Conservation (phyloP, 2,888 invertebrate species). For the Diachrysia chrysitis region DNA sequence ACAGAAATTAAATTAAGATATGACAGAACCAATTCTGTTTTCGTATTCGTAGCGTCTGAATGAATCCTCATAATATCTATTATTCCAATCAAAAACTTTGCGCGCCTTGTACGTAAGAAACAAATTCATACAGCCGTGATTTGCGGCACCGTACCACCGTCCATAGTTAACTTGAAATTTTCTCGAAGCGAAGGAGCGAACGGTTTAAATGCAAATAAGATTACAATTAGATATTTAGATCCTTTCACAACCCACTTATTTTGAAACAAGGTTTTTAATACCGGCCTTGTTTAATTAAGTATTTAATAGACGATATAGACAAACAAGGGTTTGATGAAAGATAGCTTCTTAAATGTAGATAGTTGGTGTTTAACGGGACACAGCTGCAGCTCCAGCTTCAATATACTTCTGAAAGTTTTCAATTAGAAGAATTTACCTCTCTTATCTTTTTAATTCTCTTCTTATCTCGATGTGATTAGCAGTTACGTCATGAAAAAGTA, state of each 20-base stretch:
- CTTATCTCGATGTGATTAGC: not conserved
- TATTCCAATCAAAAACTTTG: conserved; percentile 59
- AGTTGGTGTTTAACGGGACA: not conserved
- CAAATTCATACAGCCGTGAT: conserved; percentile 63
- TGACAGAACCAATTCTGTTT: conserved; percentile 26
- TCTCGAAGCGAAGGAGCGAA: conserved; percentile 63
- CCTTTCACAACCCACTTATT: conserved; percentile 70
- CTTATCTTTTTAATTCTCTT: not conserved
- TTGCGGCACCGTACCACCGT: conserved; percentile 52
- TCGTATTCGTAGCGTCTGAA: conserved; percentile 35
- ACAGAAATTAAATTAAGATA: conserved; percentile 17
- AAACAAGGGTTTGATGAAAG: conserved; percentile 41
- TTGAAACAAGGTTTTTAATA: conserved; percentile 71
- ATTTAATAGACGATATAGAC: conserved; percentile 58
- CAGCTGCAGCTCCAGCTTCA: not conserved
- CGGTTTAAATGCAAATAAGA: conserved; percentile 78
- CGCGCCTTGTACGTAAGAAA: conserved; percentile 50
- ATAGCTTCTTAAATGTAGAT: conserved; percentile 14
- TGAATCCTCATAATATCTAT: conserved; percentile 56
- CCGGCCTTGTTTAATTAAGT: conserved; percentile 67
- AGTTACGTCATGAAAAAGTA: not conserved
- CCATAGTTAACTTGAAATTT: conserved; percentile 64
- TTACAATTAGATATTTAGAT: conserved; percentile 79
- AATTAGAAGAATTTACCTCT: too few species aligned
- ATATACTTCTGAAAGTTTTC: too few species aligned